Evolutionary conservation across 1,140 invertebrate genomes (phyloP), one percentile per base, ranked within the genome.

Genomic region (Limonius californicus): DNA sequence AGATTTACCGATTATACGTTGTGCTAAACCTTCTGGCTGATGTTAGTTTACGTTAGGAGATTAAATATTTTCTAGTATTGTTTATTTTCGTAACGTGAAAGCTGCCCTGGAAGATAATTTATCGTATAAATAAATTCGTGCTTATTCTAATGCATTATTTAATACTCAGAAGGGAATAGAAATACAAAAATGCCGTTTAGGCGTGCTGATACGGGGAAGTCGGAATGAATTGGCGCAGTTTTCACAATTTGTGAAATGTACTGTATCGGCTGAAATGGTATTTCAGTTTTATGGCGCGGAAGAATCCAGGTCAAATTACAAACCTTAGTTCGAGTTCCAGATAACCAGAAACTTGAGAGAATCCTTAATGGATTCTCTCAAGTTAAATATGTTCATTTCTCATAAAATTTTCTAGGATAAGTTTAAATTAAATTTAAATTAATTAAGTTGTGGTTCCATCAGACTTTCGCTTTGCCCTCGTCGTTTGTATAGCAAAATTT

Each of bases 381-480:
- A 50, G 45, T 50, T 50, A 50, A 50, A 50, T 50, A 50, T 50
- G 45, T 50, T 50, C 45, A 50, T 50, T 50, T 50, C 45, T 50
- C 45, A 50, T 50, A 50, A 50, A 50, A 50, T 50, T 50, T 50
- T 50, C 45, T 50, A 50, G 45, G 45, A 50, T 50, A 50, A 50
- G 16, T 50, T 50, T 50, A 18, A 50, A 50, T 50, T 50, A 50
- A 50, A 50, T 50, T 50, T 50, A 50, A 50, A 50, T 50, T 50
- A 50, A 50, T 50, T 50, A 50, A 50, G 45, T 50, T 50, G 45
- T 50, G 45, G 7, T 39, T 39, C n/a, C 8, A 7, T 39, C 35
- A 39, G n/a, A 39, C 8, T 39, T 39, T 39, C 35, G 2, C 35
- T 39, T 39, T 39, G 11, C 35, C n/a, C 2, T 39, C 35, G 3